Conservation (phyloP, 2,113 vertebrate genomes). For the Gracilinanus agilis region DNA sequence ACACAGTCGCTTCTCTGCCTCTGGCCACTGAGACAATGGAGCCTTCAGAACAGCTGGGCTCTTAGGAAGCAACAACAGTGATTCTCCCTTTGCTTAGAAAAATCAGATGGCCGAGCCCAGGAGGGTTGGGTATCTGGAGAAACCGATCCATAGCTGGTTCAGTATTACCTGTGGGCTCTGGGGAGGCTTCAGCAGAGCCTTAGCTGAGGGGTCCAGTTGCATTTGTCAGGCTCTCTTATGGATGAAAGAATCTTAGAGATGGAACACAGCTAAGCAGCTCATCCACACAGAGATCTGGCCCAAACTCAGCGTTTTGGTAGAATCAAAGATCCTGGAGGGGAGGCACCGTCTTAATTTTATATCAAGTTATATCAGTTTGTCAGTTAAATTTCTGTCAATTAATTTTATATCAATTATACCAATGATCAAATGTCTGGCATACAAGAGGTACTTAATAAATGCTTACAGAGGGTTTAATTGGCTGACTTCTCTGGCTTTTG, state of each 20-base stretch:
- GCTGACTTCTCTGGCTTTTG: not conserved
- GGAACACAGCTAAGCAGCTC: not conserved
- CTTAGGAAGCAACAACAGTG: constrained; percentile 1
- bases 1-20: constrained; percentile 64
- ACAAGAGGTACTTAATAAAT: not conserved
- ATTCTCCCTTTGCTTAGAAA: constrained; percentile 11
- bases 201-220: not conserved
- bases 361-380: no score
- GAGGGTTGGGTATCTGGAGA: not conserved
- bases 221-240: not conserved
- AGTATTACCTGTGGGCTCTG: not conserved
- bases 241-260: not conserved
- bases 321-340: not conserved
- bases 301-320: not conserved
- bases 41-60: constrained; percentile 54
- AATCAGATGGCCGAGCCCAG: constrained; percentile 28
- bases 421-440: not conserved
- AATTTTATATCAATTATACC: not conserved
- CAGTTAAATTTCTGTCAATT: not conserved
- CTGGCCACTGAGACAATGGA: constrained; percentile 56
- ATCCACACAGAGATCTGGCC: not conserved
- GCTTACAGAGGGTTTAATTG: not conserved
- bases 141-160: not conserved
- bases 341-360: not conserved
- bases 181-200: not conserved